These are phyloP conservation scores for Alcis repandata DNA, from an alignment of 2,888 invertebrate species.

Conservation along the genomic window DNA sequence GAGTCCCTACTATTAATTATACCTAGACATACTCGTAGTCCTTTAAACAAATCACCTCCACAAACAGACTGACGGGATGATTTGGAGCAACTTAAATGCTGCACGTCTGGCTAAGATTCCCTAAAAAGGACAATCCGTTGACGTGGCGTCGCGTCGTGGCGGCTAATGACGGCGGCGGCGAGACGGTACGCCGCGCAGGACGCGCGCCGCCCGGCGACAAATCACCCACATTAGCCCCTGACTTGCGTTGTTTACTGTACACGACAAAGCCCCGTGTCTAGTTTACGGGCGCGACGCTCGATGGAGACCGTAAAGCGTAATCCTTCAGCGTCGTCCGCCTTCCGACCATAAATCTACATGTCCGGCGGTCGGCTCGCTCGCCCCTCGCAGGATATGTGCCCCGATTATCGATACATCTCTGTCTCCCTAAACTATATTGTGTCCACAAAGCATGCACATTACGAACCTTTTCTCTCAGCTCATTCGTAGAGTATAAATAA, in stretches of 20 bases:
- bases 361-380: constrained; percentile 15
- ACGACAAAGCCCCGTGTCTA: constrained; percentile 28
- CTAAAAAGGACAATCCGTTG: constrained; percentile 34
- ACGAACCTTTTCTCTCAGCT: too few relatives aligned
- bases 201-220: constrained; percentile 20
- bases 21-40: background rate
- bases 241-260: constrained; percentile 27
- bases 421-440: constrained; percentile 4
- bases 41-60: background rate
- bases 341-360: constrained; percentile 42
- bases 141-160: constrained; percentile 26
- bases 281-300: constrained; percentile 27
- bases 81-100: background rate
- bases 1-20: too few relatives aligned
- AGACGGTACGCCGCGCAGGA: constrained; percentile 8
- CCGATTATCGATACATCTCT: constrained; percentile 13
- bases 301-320: constrained; percentile 40
- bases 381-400: constrained; percentile 27
- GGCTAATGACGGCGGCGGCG: constrained; percentile 24
- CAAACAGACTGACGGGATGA: background rate
- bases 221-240: constrained; percentile 27
- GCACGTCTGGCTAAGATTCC: background rate
- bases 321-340: constrained; percentile 37
- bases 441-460: background rate
- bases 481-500: too few relatives aligned